Conservation (phyloP, 2,113 vertebrate genomes). For the Sardina pilchardus region DNA sequence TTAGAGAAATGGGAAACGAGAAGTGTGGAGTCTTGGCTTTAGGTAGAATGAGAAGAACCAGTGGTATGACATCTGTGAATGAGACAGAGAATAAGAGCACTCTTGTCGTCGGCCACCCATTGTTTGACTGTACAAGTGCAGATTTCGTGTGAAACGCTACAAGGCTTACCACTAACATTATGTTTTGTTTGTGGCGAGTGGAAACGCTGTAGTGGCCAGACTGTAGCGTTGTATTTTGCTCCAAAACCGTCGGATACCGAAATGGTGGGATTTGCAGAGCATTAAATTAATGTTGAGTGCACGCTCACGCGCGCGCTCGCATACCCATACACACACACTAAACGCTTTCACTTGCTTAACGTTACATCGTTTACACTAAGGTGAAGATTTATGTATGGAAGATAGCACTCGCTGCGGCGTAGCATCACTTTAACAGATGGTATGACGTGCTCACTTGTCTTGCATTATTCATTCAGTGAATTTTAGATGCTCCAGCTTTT, state of each 20-base stretch:
- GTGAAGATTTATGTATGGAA: constrained; percentile 39
- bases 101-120: too few species aligned
- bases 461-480: constrained; percentile 61
- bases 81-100: background rate
- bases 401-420: constrained; percentile 34
- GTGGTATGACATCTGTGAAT: background rate
- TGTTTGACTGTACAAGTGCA: background rate
- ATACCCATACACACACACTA: background rate
- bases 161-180: background rate
- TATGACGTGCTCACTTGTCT: constrained; percentile 43
- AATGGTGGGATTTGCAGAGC: background rate
- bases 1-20: background rate
- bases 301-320: too few species aligned
- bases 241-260: background rate
- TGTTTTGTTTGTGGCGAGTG: background rate
- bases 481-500: constrained; percentile 72
- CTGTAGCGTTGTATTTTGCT: background rate
- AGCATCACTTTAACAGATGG: constrained; percentile 58
- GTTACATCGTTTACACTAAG: constrained; percentile 27
- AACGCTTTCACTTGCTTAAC: constrained; percentile 30
- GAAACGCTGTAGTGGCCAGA: background rate
- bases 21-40: background rate
- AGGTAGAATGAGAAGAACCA: background rate
- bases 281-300: background rate
- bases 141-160: background rate